Conservation (phyloP, 1,140 invertebrate species). For the Drosophila azteca region DNA sequence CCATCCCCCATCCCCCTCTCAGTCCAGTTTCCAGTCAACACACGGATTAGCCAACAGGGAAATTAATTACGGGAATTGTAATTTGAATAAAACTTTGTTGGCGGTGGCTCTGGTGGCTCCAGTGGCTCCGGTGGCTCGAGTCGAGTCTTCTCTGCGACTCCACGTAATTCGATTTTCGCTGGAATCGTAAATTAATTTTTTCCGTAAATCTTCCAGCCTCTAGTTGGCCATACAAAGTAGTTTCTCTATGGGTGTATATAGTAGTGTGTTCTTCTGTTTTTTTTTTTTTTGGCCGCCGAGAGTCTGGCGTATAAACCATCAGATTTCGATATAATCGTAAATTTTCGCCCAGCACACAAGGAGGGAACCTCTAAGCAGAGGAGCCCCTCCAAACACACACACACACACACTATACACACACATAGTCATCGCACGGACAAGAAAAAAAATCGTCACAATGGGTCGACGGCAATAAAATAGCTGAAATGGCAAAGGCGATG, state of each 20-base stretch:
- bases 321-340: slow-evolving; percentile 82
- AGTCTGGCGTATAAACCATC: slow-evolving; percentile 77
- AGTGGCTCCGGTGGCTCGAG: slow-evolving; percentile 53
- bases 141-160: slow-evolving; percentile 46
- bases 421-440: slow-evolving; percentile 7
- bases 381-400: slow-evolving; percentile 36
- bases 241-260: slow-evolving; percentile 34
- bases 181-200: slow-evolving; percentile 80
- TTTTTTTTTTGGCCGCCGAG: slow-evolving; percentile 55
- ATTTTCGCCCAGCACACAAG: slow-evolving; percentile 70
- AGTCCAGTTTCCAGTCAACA: slow-evolving; percentile 21
- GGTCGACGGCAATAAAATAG: slow-evolving; percentile 76
- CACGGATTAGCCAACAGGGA: slow-evolving; percentile 47
- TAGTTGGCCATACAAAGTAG: slow-evolving; percentile 61
- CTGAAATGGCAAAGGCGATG: slow-evolving; percentile 51
- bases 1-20: not conserved
- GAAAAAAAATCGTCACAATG: slow-evolving; percentile 77
- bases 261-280: too few relatives aligned
- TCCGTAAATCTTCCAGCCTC: slow-evolving; percentile 67
- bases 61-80: slow-evolving; percentile 73
- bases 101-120: slow-evolving; percentile 52
- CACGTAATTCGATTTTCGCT: slow-evolving; percentile 78
- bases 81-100: slow-evolving; percentile 78
- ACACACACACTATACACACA: not conserved
- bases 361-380: slow-evolving; percentile 46